phyloP scores from a whole-genome alignment of 2,888 invertebrate species.

The Yponomeuta cagnagella region DNA sequence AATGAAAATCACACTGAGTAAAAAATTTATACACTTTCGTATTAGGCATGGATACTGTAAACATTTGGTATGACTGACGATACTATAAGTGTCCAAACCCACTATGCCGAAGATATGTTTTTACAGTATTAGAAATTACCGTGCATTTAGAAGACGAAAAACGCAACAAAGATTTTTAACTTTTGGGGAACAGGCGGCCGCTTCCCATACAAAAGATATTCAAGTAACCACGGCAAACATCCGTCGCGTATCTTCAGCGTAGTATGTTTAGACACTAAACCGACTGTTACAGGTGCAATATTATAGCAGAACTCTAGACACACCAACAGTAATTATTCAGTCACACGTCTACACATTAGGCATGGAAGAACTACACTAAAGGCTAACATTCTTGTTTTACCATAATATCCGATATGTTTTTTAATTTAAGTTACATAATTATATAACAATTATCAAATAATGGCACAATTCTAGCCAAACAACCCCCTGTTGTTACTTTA shows the following conservation, averaged over 20 bases:
- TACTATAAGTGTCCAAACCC: too few relatives aligned
- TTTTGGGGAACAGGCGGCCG: too few relatives aligned
- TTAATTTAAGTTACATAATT: conserved; percentile 51
- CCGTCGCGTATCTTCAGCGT: too few relatives aligned
- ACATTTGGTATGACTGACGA: background rate
- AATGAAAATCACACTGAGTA: background rate
- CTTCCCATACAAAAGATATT: too few relatives aligned
- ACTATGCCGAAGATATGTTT: too few relatives aligned
- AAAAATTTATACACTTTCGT: background rate
- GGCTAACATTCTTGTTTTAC: conserved; percentile 54
- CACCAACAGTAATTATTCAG: conserved; percentile 20
- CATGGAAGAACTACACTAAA: conserved; percentile 74
- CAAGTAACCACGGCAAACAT: too few relatives aligned
- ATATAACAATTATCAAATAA: conserved; percentile 60
- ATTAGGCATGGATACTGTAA: background rate
- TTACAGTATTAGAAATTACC: too few relatives aligned
- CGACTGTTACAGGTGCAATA: background rate
- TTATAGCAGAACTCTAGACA: background rate
- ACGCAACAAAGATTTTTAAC: too few relatives aligned
- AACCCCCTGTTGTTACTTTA: background rate
- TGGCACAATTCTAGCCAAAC: conserved; percentile 63
- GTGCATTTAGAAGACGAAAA: too few relatives aligned
- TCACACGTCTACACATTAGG: conserved; percentile 37
- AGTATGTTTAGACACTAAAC: background rate
- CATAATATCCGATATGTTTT: conserved; percentile 67